Percentiles rank a stretch among this genome's conserved stretches.
Conservation (phyloP, 2,888 invertebrate genomes). For the Pasiphila rectangulata region DNA sequence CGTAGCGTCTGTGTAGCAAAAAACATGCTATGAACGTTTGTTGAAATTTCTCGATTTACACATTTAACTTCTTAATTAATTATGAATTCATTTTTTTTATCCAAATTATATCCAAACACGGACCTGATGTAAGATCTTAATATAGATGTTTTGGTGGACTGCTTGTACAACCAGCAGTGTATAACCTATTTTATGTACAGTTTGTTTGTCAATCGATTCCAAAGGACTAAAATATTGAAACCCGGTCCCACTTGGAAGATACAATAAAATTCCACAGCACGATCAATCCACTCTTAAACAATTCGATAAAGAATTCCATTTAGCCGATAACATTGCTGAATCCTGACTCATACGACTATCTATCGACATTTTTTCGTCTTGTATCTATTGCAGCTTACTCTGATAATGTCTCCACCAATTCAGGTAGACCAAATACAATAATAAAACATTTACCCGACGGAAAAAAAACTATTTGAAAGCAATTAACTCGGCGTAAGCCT, state of each 20-base stretch:
- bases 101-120: too few relatives aligned
- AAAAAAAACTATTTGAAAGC: slow-evolving; percentile 69
- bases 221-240: background rate
- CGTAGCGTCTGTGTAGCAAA: background rate
- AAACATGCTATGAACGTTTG: background rate
- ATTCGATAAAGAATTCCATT: slow-evolving; percentile 53
- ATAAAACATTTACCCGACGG: slow-evolving; percentile 64
- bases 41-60: too few relatives aligned
- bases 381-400: slow-evolving; percentile 48
- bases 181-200: too few relatives aligned
- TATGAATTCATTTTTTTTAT: too few relatives aligned
- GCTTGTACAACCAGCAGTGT: too few relatives aligned
- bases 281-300: slow-evolving; percentile 41
- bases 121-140: too few relatives aligned
- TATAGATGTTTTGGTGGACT: too few relatives aligned
- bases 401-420: slow-evolving; percentile 66
- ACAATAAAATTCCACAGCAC: slow-evolving; percentile 1
- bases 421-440: slow-evolving; percentile 74
- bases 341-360: slow-evolving; percentile 48
- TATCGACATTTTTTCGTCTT: slow-evolving; percentile 54
- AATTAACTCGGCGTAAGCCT: slow-evolving; percentile 74
- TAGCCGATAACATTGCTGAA: slow-evolving; percentile 56
- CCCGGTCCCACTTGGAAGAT: background rate
- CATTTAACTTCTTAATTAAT: too few relatives aligned
- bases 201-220: too few relatives aligned